Percentiles rank a stretch among this genome's conserved stretches.
Evolutionary conservation across 2,888 invertebrate genomes (phyloP).

Genomic region (Melieria omissa): DNA sequence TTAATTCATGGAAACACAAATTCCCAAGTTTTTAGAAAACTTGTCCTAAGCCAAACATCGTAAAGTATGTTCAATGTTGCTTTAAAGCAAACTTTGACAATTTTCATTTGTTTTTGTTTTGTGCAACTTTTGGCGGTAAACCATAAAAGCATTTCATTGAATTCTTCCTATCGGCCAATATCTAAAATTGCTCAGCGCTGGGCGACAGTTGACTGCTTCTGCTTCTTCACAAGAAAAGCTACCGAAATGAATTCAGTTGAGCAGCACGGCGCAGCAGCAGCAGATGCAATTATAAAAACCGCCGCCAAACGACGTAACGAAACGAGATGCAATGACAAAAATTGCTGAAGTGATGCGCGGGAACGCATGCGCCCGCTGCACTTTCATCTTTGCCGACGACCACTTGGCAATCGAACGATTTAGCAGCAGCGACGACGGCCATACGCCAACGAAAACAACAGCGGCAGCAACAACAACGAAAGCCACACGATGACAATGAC

Average conservation of each 20-base stretch:
- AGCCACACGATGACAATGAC: conserved; percentile 33
- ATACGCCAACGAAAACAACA: conserved; percentile 33
- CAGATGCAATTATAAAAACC: conserved; percentile 46
- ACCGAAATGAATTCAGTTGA: neutral
- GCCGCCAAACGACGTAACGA: conserved; percentile 43
- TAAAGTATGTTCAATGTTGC: too few species aligned
- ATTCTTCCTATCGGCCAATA: conserved; percentile 24
- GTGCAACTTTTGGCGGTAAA: conserved; percentile 8
- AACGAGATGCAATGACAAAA: conserved; percentile 49
- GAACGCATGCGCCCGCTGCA: conserved; percentile 47
- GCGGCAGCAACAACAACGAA: conserved; percentile 41
- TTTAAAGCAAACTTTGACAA: too few species aligned
- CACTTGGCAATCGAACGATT: conserved; percentile 13
- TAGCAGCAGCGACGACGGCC: conserved; percentile 24
- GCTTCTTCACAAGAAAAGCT: neutral
- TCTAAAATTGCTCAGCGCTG: conserved; percentile 28
- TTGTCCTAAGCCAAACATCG: too few species aligned
- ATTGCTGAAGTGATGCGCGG: conserved; percentile 48
- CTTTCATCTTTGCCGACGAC: conserved; percentile 46
- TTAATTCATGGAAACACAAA: too few species aligned
- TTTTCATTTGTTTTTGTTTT: neutral
- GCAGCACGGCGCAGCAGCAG: conserved; percentile 6
- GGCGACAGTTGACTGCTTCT: conserved; percentile 11
- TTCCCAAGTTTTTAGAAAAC: too few species aligned
- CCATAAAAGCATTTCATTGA: conserved; percentile 22